Percentiles rank a stretch among this genome's conserved stretches.
phyloP scores from a whole-genome alignment of 1,140 invertebrate species.

The Oscheius sp. region DNA sequence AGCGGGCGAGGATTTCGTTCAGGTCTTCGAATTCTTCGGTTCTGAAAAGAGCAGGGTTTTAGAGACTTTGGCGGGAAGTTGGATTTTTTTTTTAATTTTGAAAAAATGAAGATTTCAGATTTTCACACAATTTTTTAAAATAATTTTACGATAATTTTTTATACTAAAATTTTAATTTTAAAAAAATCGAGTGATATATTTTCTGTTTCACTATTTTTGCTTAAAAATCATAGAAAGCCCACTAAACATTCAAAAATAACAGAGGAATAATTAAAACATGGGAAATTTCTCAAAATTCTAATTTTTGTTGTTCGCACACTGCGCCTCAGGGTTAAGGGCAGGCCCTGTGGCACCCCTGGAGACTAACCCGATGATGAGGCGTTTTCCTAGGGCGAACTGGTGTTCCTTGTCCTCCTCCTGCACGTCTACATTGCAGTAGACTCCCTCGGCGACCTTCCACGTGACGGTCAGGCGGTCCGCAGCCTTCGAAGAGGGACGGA shows the following conservation, averaged over 20 bases:
- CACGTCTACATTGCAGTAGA: constrained; percentile 93
- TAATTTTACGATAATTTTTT: too few species aligned
- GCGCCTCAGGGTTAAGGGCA: too few species aligned
- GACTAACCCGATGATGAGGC: constrained; percentile 64
- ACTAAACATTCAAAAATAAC: not conserved
- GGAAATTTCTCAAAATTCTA: constrained; percentile 6
- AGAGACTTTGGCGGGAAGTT: not conserved
- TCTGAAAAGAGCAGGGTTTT: constrained; percentile 3
- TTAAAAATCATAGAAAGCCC: not conserved
- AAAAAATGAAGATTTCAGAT: not conserved
- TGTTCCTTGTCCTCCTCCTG: constrained; percentile 94
- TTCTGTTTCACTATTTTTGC: not conserved
- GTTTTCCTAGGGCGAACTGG: constrained; percentile 85
- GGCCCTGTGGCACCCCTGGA: too few species aligned
- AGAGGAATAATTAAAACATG: not conserved
- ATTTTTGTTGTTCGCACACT: too few species aligned
- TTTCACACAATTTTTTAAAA: not conserved
- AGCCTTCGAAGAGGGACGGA: constrained; percentile 82
- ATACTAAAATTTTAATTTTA: not conserved
- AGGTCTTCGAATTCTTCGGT: constrained; percentile 37
- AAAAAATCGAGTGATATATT: not conserved
- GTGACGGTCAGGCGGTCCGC: constrained; percentile 92
- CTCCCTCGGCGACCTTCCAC: constrained; percentile 91
- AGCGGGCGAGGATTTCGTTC: constrained; percentile 26
- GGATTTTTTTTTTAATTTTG: not conserved